phyloP scores from a whole-genome alignment of 1,140 invertebrate genomes.

The Drosophila quadrilineata region DNA sequence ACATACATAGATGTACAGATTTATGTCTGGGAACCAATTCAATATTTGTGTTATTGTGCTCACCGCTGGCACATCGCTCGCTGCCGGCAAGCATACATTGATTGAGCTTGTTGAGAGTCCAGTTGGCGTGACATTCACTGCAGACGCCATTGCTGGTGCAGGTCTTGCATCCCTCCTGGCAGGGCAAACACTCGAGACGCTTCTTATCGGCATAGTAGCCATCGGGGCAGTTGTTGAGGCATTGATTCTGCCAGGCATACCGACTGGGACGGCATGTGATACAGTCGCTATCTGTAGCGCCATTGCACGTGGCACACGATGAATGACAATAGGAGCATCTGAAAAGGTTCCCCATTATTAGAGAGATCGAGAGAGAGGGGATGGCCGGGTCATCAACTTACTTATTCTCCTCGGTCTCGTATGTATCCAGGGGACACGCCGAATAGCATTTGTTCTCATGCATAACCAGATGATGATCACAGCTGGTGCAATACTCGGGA shows the following conservation, averaged over 20 bases:
- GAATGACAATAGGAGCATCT: constrained; percentile 89
- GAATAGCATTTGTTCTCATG: constrained; percentile 90
- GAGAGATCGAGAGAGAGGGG: neutral
- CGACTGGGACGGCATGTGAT: constrained; percentile 88
- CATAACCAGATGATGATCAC: constrained; percentile 91
- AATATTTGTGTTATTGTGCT: constrained; percentile 43
- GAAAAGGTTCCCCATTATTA: neutral
- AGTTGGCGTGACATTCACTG: constrained; percentile 86
- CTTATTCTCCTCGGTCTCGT: constrained; percentile 91
- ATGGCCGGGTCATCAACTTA: constrained; percentile 64
- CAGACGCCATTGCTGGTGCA: constrained; percentile 86
- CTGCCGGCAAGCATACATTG: constrained; percentile 86
- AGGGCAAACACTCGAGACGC: constrained; percentile 88
- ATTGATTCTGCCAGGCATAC: constrained; percentile 86
- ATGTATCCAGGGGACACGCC: constrained; percentile 90
- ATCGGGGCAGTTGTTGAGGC: constrained; percentile 86
- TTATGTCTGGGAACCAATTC: no score
- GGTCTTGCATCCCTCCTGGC: constrained; percentile 87
- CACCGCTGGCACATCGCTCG: constrained; percentile 85
- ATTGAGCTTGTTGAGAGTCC: constrained; percentile 87
- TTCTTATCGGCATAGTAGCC: constrained; percentile 89
- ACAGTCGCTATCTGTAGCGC: constrained; percentile 89
- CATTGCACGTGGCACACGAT: constrained; percentile 91
- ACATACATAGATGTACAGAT: no score
- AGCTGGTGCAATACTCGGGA: constrained; percentile 90